phyloP scores from a whole-genome alignment of 2,888 invertebrate genomes.

The Nemapogon koenigi region DNA sequence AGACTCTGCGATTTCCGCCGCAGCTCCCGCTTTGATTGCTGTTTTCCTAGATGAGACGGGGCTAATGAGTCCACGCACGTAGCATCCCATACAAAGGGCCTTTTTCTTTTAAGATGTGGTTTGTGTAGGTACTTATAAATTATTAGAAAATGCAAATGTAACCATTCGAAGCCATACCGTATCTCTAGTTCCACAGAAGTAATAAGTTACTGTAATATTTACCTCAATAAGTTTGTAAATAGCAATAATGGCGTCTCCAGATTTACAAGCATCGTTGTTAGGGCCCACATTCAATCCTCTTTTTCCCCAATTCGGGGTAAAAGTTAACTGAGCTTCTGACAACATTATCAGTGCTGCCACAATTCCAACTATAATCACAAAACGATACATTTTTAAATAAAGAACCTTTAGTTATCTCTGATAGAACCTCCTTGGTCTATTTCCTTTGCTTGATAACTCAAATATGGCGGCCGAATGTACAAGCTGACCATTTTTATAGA shows the following conservation, averaged over 20 bases:
- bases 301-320: constrained; percentile 66
- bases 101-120: too few species aligned
- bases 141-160: too few species aligned
- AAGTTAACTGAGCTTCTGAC: constrained; percentile 57
- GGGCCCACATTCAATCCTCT: constrained; percentile 22
- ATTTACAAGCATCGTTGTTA: constrained; percentile 43
- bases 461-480: too few species aligned
- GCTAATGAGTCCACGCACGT: too few species aligned
- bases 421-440: too few species aligned
- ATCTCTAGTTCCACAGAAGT: neutral
- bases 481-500: too few species aligned
- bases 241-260: constrained; percentile 59
- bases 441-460: too few species aligned
- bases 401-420: too few species aligned
- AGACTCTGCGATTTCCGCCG: too few species aligned
- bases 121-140: too few species aligned
- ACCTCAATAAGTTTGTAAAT: constrained; percentile 69
- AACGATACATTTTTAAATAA: constrained; percentile 25
- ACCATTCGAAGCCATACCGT: neutral
- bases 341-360: constrained; percentile 23
- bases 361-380: constrained; percentile 17
- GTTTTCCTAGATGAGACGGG: too few species aligned
- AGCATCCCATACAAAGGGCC: too few species aligned
- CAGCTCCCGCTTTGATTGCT: neutral
- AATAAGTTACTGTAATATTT: neutral